phyloP scores from a whole-genome alignment of 2,797 vertebrate species.

The Tarsius wallacei region DNA sequence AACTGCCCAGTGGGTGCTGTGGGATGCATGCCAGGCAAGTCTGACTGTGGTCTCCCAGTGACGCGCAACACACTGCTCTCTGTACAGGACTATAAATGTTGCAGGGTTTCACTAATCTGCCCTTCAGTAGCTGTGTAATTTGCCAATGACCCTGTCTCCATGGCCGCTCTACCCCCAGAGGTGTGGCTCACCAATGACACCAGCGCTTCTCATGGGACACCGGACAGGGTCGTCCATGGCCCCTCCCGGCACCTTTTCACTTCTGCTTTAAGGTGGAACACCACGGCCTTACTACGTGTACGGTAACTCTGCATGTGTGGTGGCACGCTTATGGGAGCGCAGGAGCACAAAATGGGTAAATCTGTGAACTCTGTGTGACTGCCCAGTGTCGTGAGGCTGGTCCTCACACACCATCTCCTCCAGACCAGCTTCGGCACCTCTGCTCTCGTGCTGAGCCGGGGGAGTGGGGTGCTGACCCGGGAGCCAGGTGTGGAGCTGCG shows the following conservation, averaged over 20 bases:
- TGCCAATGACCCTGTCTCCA: conserved; percentile 89
- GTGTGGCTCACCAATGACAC: not conserved
- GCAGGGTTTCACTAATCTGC: conserved; percentile 88
- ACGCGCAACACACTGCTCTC: conserved; percentile 89
- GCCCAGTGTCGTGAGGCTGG: conserved; percentile 77
- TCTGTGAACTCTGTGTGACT: conserved; percentile 85
- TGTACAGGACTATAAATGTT: conserved; percentile 87
- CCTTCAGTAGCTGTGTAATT: conserved; percentile 90
- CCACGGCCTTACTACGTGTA: conserved; percentile 85
- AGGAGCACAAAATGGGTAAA: conserved; percentile 82
- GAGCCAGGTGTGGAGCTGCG: accelerated
- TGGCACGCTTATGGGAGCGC: conserved; percentile 82
- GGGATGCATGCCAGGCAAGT: conserved; percentile 81
- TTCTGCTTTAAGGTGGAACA: conserved; percentile 78
- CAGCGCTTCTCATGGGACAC: conserved; percentile 23
- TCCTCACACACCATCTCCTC: conserved; percentile 78
- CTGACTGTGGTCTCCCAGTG: conserved; percentile 88
- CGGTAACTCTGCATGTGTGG: conserved; percentile 81
- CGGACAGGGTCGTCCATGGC: conserved; percentile 73
- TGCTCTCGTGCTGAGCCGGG: too few relatives aligned
- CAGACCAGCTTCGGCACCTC: conserved; percentile 70
- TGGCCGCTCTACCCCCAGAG: conserved; percentile 82
- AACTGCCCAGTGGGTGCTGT: conserved; percentile 74
- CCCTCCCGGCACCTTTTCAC: conserved; percentile 81
- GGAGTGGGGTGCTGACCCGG: too few relatives aligned